phyloP scores from a whole-genome alignment of 2,888 invertebrate genomes.

The Dilophus febrilis region DNA sequence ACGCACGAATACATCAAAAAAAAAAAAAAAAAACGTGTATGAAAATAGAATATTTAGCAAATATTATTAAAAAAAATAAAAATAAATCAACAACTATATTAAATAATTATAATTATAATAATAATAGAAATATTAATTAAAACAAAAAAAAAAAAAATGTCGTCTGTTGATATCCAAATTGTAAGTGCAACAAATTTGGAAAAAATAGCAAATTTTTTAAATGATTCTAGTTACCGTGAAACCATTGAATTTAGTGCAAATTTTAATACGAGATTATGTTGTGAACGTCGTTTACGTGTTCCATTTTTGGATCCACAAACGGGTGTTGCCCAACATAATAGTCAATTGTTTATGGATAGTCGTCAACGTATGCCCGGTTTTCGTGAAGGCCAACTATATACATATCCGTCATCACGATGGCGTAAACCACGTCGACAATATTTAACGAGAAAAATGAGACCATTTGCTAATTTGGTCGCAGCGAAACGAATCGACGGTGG shows the following conservation, averaged over 20 bases:
- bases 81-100: too few species aligned
- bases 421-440: conserved; percentile 79
- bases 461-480: conserved; percentile 16
- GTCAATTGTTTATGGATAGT: conserved; percentile 72
- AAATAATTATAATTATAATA: conserved; percentile 1
- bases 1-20: too few species aligned
- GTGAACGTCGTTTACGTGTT: conserved; percentile 77
- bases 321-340: conserved; percentile 90
- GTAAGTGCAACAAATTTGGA: conserved; percentile 49
- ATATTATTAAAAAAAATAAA: too few species aligned
- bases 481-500: neutral
- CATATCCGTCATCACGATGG: conserved; percentile 84
- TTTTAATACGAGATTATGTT: conserved; percentile 80
- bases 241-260: conserved; percentile 86
- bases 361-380: conserved; percentile 82
- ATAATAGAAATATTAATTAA: conserved; percentile 1
- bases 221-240: conserved; percentile 78
- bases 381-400: conserved; percentile 77
- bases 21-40: too few species aligned
- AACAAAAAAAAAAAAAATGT: conserved; percentile 13
- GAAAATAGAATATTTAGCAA: too few species aligned
- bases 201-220: conserved; percentile 66
- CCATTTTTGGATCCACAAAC: conserved; percentile 97
- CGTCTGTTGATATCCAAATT: conserved; percentile 47
- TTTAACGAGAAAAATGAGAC: conserved; percentile 33